A percentile compares a stretch with the other conserved stretches of the same genome.
phyloP scores from a whole-genome alignment of 2,113 vertebrate genomes.

The Salvelinus sp. region DNA sequence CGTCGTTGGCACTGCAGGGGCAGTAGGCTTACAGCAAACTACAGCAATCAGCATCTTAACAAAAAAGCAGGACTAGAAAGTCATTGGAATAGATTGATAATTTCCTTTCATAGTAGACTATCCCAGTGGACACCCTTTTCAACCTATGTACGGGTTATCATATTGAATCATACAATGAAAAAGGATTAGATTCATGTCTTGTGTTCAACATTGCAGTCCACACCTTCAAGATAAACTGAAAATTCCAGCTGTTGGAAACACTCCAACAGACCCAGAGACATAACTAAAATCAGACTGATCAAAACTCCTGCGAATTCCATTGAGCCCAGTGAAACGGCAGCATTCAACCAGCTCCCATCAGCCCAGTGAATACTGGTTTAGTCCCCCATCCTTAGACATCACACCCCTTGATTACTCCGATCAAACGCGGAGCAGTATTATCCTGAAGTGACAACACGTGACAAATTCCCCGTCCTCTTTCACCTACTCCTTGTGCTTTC shows the following conservation, averaged over 20 bases:
- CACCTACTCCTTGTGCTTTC: slow-evolving; percentile 81
- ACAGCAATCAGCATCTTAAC: neutral
- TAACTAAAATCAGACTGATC: neutral
- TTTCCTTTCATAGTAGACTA: neutral
- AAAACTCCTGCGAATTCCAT: neutral
- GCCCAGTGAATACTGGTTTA: slow-evolving; percentile 82
- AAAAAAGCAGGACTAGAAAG: neutral
- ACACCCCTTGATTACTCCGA: slow-evolving; percentile 82
- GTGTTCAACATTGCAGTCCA: neutral
- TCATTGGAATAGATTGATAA: neutral
- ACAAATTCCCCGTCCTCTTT: slow-evolving; percentile 83
- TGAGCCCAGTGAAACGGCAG: slow-evolving; percentile 61
- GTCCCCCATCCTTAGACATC: slow-evolving; percentile 83
- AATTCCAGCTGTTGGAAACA: slow-evolving; percentile 13
- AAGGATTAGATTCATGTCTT: neutral
- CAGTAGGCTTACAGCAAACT: too few species aligned
- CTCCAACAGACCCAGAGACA: neutral
- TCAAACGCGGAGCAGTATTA: slow-evolving; percentile 81
- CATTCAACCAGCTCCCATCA: slow-evolving; percentile 74
- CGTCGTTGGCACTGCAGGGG: too few species aligned
- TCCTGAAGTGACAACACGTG: slow-evolving; percentile 86
- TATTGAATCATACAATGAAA: neutral
- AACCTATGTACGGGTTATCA: neutral
- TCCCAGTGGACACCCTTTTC: too few species aligned
- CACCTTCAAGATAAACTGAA: neutral